A percentile compares a stretch with the other conserved stretches of the same genome.
Evolutionary conservation across 2,113 vertebrate genomes (phyloP).

Genomic region (Zapus hudsonius): DNA sequence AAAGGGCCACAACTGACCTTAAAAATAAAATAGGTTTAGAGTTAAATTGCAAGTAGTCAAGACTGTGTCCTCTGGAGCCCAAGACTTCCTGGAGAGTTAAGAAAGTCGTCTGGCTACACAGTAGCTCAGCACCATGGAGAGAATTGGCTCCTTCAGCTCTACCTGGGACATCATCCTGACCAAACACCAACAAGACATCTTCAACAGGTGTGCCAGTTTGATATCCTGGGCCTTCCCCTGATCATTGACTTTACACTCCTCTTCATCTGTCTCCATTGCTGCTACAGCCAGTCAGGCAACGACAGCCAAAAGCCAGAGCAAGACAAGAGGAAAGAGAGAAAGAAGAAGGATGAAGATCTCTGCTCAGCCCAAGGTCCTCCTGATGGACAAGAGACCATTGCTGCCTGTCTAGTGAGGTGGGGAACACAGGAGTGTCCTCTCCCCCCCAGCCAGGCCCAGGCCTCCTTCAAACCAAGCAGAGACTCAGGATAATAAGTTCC

Average conservation of each 20-base stretch:
- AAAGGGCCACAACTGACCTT: too few species aligned
- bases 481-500: neutral
- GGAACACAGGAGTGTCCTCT: neutral
- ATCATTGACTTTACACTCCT: constrained; percentile 87
- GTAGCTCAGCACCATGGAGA: constrained; percentile 79
- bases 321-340: constrained; percentile 87
- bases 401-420: constrained; percentile 81
- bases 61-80: neutral
- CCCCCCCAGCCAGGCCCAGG: too few species aligned
- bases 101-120: neutral
- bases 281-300: constrained; percentile 84
- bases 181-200: constrained; percentile 91
- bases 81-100: neutral
- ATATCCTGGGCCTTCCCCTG: constrained; percentile 91
- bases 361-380: constrained; percentile 90
- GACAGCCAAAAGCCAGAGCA: constrained; percentile 57
- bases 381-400: constrained; percentile 89
- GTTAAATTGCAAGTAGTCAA: too few species aligned
- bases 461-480: constrained; percentile 16
- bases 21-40: too few species aligned
- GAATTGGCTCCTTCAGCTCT: constrained; percentile 86
- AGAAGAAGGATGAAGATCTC: constrained; percentile 93
- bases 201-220: constrained; percentile 93
- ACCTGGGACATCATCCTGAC: too few species aligned
- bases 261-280: constrained; percentile 94